Evolutionary conservation across 1,140 invertebrate species (phyloP).

Genomic region (Trialeurodes vaporariorum): DNA sequence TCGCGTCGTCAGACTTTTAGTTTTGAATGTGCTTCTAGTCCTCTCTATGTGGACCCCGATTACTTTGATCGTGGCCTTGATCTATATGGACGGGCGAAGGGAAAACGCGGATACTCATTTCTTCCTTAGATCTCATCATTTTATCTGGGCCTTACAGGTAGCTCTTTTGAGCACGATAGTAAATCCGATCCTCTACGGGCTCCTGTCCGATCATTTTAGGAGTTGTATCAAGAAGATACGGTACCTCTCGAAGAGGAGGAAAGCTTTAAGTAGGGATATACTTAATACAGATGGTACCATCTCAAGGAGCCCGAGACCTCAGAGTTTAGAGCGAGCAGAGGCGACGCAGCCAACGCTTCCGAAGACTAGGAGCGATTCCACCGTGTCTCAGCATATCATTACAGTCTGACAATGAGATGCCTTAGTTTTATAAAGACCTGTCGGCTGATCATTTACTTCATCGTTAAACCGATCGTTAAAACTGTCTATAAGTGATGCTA

Average conservation of each 20-base stretch:
- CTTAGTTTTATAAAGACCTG: no score
- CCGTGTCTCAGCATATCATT: no score
- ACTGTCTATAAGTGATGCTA: no score
- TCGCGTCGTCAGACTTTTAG: constrained; percentile 41
- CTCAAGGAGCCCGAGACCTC: not conserved
- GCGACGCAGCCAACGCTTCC: no score
- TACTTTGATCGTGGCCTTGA: constrained; percentile 41
- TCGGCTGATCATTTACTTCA: no score
- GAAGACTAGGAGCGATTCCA: not conserved
- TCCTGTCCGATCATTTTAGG: constrained; percentile 63
- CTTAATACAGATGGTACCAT: constrained; percentile 7
- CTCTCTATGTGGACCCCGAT: constrained; percentile 48
- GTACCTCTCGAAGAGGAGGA: constrained; percentile 20
- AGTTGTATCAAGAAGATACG: constrained; percentile 39
- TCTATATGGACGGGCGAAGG: constrained; percentile 43
- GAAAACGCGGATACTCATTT: constrained; percentile 38
- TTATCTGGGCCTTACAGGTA: constrained; percentile 43
- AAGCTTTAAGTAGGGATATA: constrained; percentile 10
- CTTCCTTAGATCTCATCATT: constrained; percentile 42
- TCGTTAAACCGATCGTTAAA: no score
- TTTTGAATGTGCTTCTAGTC: constrained; percentile 44
- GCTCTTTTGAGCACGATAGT: constrained; percentile 59
- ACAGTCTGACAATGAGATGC: no score
- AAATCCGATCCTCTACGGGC: constrained; percentile 66
- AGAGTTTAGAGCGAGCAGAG: not conserved